Evolutionary conservation across 2,888 invertebrate genomes (phyloP), one percentile per base, ranked within the genome.

Genomic region (Rhodophaea formosa): DNA sequence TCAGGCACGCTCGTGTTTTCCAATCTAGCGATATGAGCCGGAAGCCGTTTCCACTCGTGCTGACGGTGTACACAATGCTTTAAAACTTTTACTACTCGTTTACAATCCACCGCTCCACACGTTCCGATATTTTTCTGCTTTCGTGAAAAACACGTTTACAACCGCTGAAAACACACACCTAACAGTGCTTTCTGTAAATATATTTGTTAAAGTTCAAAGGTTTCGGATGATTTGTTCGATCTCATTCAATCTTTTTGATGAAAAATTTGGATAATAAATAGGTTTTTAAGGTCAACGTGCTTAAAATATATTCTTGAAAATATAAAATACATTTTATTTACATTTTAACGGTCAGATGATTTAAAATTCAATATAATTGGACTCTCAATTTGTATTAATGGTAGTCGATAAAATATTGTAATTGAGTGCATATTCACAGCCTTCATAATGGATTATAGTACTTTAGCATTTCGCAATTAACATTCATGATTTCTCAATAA

Each of bases 11-110:
- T 65, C 66, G 67, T 66, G 68, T 71, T 76, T 46, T 78, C 73
- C 80, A 80, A 80, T 82, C 74, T 71, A 63, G 67, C 62, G 71
- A 75, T 79, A 79, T 79, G 77, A 79, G 65, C 72, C 73, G 75
- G 74, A 79, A 82, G 73, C 77, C 69, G 74, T 75, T 74, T 70
- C 69, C 68, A 68, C 65, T 71, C 69, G 63, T 66, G 67, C 65
- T 68, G 64, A 65, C 66, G 59, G 62, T 59, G 66, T 63, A 67
- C 66, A 67, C 63, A 66, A 56, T 15, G 62, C 77, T 75, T 74
- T 68, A 76, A 78, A 68, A 62, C 66, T 72, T 74, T 77, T 75
- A 71, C 68, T 67, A 66, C 68, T 68, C 70, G 66, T 73, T 71
- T 68, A 68, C 71, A 72, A 66, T 68, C 65, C 35, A 17, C 45